Base-by-base conservation (phyloP, 2,113 vertebrate genomes). In the Anguilla rostrata region DNA sequence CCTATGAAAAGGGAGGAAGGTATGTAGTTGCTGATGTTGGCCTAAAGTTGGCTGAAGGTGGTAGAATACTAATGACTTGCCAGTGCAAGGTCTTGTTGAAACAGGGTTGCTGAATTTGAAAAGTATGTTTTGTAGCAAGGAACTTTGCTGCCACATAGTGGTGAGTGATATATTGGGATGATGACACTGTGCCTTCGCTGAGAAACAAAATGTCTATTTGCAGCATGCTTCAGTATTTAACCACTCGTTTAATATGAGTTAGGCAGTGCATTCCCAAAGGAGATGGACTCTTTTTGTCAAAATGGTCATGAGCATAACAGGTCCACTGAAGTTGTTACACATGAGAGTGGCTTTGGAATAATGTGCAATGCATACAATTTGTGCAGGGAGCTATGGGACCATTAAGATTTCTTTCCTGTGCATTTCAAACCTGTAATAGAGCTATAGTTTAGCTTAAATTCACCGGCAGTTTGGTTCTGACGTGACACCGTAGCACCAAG, bases 1-100 rank as follows among this genome's bases (percentile, higher is more conserved):
- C 81, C 29, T 86, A 34, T 79, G 29, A 86, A 86, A 86, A 83
- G 85, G 60, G 81, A 86, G 85, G 57, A 82, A 66, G 80, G 18
- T 86, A 84, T 43, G 5, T 29, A 11, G 43, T 41, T 82, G 81
- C 81, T n/a, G 63, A 71, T 71, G 20, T 46, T 7, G 22, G 46
- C n/a, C 20, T 39, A 39, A 14, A 15, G n/a, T 56, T 39, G 53
- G 53, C 29, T 83, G 82, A 83, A 66, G 18, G 15, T n/a, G 46
- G 14, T n/a, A 26, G 11, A 83, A 49, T 15, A 34, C 22, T n/a
- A 82, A 43, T 1, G 41, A 43, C 3, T 56, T 29, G 40, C 22
- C 46, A n/a, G 81, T n/a, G 29, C 16, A 57, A 57, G 82, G 82
- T 20, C 46, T 26, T 26, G 29, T 34, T 83, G 53, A 83, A 83